Percentiles rank a stretch among this genome's conserved stretches.
Conservation (phyloP, 30 jellyfish, hydroid and myxozoan genomes). For the Rhopilema esculentum region DNA sequence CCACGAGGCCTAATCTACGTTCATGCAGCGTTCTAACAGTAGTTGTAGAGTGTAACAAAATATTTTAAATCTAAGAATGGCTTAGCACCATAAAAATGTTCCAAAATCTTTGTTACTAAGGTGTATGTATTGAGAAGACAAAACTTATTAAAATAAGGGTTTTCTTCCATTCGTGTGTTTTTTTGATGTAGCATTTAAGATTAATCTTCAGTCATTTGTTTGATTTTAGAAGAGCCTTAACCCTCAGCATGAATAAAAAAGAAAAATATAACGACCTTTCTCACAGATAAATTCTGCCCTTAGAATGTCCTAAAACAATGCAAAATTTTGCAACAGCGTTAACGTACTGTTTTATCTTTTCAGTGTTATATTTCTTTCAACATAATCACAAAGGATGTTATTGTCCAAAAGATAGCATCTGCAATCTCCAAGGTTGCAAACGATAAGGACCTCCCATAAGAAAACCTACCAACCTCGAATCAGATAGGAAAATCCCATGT, state of each 20-base stretch:
- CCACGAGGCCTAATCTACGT: neutral
- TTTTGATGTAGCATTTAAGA: neutral
- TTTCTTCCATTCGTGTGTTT: neutral
- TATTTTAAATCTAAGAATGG: slow-evolving; percentile 11
- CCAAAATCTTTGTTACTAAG: slow-evolving; percentile 28
- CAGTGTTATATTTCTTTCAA: too few relatives aligned
- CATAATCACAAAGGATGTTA: too few relatives aligned
- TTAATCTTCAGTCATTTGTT: neutral
- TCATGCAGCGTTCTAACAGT: neutral
- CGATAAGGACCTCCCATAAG: too few relatives aligned
- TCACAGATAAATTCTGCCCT: too few relatives aligned
- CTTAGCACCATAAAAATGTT: slow-evolving; percentile 20
- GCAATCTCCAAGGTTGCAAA: too few relatives aligned
- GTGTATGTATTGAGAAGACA: slow-evolving; percentile 45
- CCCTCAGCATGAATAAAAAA: neutral
- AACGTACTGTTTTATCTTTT: too few relatives aligned
- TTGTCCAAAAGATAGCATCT: too few relatives aligned
- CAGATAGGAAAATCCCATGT: too few relatives aligned
- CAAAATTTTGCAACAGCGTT: too few relatives aligned
- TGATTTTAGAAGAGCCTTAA: neutral
- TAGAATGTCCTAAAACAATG: too few relatives aligned
- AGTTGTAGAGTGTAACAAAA: slow-evolving; percentile 27
- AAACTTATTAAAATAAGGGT: neutral
- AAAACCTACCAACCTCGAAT: too few relatives aligned
- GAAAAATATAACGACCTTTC: too few relatives aligned